Base-by-base conservation (phyloP, 2,888 invertebrate species). In the Ypsolopha scabrella region DNA sequence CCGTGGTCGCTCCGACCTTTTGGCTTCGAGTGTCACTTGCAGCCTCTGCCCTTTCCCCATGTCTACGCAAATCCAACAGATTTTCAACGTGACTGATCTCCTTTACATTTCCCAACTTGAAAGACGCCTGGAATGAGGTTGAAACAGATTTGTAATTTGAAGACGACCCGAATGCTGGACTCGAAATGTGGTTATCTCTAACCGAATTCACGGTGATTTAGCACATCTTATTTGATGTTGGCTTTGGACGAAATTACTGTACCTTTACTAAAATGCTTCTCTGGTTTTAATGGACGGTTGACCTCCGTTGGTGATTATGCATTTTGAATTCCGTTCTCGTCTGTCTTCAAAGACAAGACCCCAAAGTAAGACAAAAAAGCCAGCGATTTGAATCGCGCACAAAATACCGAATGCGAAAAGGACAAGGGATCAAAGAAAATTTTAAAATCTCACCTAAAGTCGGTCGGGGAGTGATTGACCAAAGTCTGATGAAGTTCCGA, bases 391-490 rank as follows among this genome's bases (percentile, higher is more conserved):
- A 24, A 24, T 24, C 4, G 2, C 24, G 24, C 4, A 24, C 24
- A 24, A 24, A n/a, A 24, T 24, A 24, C 24, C 24, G 24, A 24
- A 24, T 4, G 24, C 24, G 4, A 24, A 24, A 24, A 24, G 24
- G 24, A 24, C 24, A 24, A 4, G 24, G 24, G 24, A 24, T 24
- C 64, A 58, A 62, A 68, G 64, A 61, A 61, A 65, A 72, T 70
- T 74, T 75, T 69, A 71, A 73, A 74, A 71, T 67, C 65, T 72
- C 72, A 70, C 72, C 67, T 61, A 10, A 53, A 65, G 63, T 60
- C 61, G 57, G 57, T 59, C 24, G 24, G 24, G 65, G 61, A 64
- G 67, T 72, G 75, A 73, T 71, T 75, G 74, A 71, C 70, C 67
- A 70, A 68, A 71, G 63, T 61, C 54, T 57, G 41, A 53, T 56